These are phyloP conservation scores for Seladonia tumulorum DNA, from an alignment of 2,888 invertebrate genomes.

Conservation along the genomic window DNA sequence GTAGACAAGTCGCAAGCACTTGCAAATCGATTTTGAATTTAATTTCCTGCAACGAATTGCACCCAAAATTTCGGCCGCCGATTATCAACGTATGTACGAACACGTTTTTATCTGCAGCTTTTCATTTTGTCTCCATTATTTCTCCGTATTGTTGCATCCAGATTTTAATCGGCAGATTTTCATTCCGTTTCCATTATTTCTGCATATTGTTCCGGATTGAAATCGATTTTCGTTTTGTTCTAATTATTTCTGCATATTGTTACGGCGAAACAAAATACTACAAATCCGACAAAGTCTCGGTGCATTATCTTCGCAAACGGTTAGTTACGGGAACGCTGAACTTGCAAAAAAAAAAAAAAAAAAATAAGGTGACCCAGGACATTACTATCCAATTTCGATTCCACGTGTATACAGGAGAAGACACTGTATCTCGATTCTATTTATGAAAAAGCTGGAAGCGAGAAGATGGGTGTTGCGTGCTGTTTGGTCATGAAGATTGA, in stretches of 20 bases:
- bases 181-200: neutral
- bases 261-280: neutral
- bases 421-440: neutral
- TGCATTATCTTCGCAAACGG: neutral
- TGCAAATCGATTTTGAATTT: neutral
- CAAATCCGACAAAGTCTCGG: neutral
- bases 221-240: neutral
- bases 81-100: neutral
- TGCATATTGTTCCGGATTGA: neutral
- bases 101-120: neutral
- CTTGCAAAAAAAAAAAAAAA: no score
- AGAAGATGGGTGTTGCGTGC: neutral
- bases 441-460: neutral
- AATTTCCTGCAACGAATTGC: neutral
- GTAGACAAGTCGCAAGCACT: neutral
- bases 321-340: neutral
- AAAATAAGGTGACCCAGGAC: neutral
- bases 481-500: constrained; percentile 24
- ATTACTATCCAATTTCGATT: neutral
- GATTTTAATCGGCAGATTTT: neutral
- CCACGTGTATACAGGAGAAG: neutral
- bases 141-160: neutral
- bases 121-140: neutral
- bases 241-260: neutral
- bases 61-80: neutral